Evolutionary conservation across 2,888 invertebrate species (phyloP).

Genomic region (Amphipoea oculea): DNA sequence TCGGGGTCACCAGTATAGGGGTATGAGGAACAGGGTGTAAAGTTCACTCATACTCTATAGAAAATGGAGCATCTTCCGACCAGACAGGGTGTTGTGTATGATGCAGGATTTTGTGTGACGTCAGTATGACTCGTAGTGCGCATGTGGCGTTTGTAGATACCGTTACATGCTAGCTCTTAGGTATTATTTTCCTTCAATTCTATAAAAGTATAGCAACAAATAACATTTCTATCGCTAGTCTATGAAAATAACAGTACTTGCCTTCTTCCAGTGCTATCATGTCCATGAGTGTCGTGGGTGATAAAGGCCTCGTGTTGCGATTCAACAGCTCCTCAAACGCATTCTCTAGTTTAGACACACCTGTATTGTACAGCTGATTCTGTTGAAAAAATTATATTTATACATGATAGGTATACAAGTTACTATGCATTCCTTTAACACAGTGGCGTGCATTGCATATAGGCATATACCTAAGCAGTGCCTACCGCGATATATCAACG

Average conservation of each 20-base stretch:
- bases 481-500: no score
- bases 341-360: constrained; percentile 95
- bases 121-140: no score
- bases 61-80: no score
- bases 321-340: constrained; percentile 97
- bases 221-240: not conserved
- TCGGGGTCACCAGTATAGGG: no score
- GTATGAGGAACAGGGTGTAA: no score
- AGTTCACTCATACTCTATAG: no score
- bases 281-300: constrained; percentile 96
- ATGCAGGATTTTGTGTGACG: no score
- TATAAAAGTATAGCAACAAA: not conserved
- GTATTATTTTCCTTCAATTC: not conserved
- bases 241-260: constrained; percentile 69
- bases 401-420: not conserved
- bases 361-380: constrained; percentile 94
- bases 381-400: constrained; percentile 67
- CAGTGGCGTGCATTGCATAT: no score
- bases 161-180: not conserved
- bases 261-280: constrained; percentile 97
- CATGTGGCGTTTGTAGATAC: no score
- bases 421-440: not conserved
- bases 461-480: no score
- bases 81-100: no score
- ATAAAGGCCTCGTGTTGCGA: constrained; percentile 96